Base-by-base conservation (phyloP, 2,888 invertebrate genomes). In the Hesperia comma region DNA sequence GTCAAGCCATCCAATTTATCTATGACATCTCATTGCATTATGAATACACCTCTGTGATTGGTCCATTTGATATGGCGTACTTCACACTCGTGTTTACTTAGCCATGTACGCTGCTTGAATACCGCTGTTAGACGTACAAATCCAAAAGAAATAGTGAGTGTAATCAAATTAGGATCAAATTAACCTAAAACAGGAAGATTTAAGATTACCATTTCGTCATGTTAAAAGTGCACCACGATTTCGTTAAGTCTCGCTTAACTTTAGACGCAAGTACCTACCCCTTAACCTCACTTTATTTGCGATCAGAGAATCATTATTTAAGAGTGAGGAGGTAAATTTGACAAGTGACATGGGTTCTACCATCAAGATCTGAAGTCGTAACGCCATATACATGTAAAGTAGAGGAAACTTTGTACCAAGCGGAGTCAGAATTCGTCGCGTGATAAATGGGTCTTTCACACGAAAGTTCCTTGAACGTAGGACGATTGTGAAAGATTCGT, bases 301-400 rank as follows among this genome's bases (percentile, higher is more conserved):
- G 60, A 10, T 19, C 19, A 10, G 10, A 19, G 49, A 19, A 49
- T 17, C 49, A 49, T 66, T 60, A 64, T 64, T 57, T 60, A 54
- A 54, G 21, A 60, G 53, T 54, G 43, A 54, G 43, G 53, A 66
- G 60, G 66, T 68, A 69, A 70, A 68, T 70, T 62, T 68, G 69
- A 68, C 69, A 70, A 51, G 57, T 68, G 64, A 70, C 61, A 46
- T 33, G 64, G 69, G 68, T 68, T 58, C 53, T 49, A 46, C 62
- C 56, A 26, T 51, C 40, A 40, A 49, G 57, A 51, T 64, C 32
- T 58, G 32, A 41, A 41, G 40, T 40, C 49, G 26, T 57, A 21
- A 32, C 32, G 21, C 33, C 19, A 61, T 58, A 43, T 58, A 26
- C 41, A 46, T 58, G 26, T 46, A 46, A 58, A 58, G 43, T 41